Evolutionary conservation across 2,797 vertebrate genomes (phyloP).

Genomic region (Pangasius macronema): DNA sequence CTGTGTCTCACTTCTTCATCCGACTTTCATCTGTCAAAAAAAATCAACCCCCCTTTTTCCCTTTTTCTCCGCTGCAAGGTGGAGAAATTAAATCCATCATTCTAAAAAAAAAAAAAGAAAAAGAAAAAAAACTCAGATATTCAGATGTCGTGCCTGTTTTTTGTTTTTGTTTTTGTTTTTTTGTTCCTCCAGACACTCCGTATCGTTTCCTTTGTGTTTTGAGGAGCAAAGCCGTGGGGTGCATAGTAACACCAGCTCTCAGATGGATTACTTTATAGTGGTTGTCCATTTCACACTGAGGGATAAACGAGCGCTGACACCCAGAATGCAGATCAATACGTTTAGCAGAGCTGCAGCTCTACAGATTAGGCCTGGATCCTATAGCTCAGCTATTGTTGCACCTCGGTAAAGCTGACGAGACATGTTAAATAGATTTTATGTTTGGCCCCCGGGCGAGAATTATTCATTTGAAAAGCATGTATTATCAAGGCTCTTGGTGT

Average conservation of each 20-base stretch:
- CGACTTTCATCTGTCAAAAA: conserved; percentile 68
- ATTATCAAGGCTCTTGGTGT: neutral
- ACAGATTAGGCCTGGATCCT: conserved; percentile 39
- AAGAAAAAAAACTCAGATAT: conserved; percentile 16
- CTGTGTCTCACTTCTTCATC: conserved; percentile 34
- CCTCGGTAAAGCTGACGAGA: conserved; percentile 30
- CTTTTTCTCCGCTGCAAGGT: conserved; percentile 60
- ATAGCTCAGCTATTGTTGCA: conserved; percentile 39
- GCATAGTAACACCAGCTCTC: conserved; percentile 67
- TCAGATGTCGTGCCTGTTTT: conserved; percentile 31
- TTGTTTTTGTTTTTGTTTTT: neutral
- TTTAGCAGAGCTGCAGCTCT: conserved; percentile 48
- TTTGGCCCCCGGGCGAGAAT: conserved; percentile 12
- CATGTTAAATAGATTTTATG: conserved; percentile 38
- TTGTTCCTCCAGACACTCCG: neutral
- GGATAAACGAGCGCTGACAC: conserved; percentile 63
- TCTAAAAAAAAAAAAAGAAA: neutral
- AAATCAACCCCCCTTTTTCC: conserved; percentile 44
- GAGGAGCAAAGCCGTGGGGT: conserved; percentile 61
- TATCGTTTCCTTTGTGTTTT: conserved; percentile 22
- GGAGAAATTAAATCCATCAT: conserved; percentile 58
- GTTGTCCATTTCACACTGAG: conserved; percentile 67
- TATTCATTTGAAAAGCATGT: neutral
- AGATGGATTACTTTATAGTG: conserved; percentile 62
- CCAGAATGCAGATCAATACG: conserved; percentile 72